A percentile compares a stretch with the other conserved stretches of the same genome.
phyloP scores from a whole-genome alignment of 2,113 vertebrate genomes.

The Conger conger region DNA sequence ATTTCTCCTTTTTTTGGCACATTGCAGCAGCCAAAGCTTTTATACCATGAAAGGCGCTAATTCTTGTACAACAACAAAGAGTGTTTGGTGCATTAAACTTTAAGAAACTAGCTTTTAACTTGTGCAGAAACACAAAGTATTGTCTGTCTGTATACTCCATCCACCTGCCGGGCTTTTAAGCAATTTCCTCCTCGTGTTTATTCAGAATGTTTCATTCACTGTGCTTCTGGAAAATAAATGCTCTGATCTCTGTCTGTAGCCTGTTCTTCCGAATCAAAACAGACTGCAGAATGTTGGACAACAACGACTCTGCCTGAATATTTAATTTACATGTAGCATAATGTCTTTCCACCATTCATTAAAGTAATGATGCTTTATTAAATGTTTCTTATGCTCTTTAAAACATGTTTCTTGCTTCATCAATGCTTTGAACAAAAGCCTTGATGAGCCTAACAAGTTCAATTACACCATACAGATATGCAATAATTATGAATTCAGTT shows the following conservation, averaged over 20 bases:
- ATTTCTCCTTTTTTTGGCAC: background rate
- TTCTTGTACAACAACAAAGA: conserved; percentile 38
- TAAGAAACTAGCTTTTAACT: conserved; percentile 31
- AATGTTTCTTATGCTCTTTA: background rate
- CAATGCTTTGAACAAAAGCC: background rate
- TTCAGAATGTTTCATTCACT: conserved; percentile 4
- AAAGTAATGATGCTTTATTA: too few relatives aligned
- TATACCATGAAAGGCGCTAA: conserved; percentile 11
- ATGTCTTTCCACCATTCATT: background rate
- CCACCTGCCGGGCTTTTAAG: conserved; percentile 48
- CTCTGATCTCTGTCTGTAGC: background rate
- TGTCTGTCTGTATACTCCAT: conserved; percentile 21
- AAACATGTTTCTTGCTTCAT: background rate
- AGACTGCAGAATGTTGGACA: background rate
- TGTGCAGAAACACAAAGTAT: conserved; percentile 40
- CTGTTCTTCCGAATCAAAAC: background rate
- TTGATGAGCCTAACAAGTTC: background rate
- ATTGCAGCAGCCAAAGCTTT: conserved; percentile 19
- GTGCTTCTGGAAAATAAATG: background rate
- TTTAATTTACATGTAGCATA: background rate
- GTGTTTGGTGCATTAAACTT: conserved; percentile 40
- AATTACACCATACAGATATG: background rate
- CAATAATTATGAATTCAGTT: background rate
- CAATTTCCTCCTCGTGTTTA: conserved; percentile 48
- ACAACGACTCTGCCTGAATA: background rate